Percentiles rank a stretch among this genome's conserved stretches.
Evolutionary conservation across 1,140 invertebrate genomes (phyloP).

Genomic region (Drosophila kanapiae): DNA sequence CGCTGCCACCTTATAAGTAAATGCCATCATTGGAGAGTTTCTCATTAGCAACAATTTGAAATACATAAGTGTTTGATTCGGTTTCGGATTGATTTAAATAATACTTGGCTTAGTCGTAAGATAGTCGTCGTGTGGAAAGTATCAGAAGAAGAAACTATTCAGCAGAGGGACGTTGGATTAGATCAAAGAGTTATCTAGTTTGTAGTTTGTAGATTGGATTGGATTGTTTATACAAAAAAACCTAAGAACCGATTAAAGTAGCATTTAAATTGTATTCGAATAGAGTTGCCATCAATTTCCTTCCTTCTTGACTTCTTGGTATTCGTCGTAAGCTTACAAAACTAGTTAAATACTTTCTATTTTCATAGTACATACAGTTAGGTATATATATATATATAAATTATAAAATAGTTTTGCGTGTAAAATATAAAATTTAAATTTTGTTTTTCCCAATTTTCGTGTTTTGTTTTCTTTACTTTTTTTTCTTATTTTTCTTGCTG

Average conservation of each 20-base stretch:
- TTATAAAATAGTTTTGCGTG: conserved; percentile 83
- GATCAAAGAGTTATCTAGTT: conserved; percentile 41
- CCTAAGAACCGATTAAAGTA: conserved; percentile 71
- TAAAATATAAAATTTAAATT: conserved; percentile 83
- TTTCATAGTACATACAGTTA: conserved; percentile 79
- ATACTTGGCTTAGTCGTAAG: conserved; percentile 63
- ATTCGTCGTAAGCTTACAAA: conserved; percentile 73
- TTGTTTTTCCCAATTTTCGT: conserved; percentile 51
- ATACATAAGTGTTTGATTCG: conserved; percentile 33
- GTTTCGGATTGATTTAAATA: conserved; percentile 72
- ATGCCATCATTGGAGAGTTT: conserved; percentile 79
- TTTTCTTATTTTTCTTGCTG: conserved; percentile 35
- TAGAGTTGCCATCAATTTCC: conserved; percentile 54
- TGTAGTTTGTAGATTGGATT: conserved; percentile 47
- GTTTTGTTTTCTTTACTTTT: conserved; percentile 28
- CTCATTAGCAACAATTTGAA: conserved; percentile 55
- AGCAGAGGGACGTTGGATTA: conserved; percentile 52
- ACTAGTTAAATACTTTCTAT: conserved; percentile 83
- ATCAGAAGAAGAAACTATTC: conserved; percentile 62
- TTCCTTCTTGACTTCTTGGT: conserved; percentile 22
- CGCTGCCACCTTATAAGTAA: conserved; percentile 59
- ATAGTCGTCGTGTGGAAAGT: conserved; percentile 59
- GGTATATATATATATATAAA: conserved; percentile 68
- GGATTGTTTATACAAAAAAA: conserved; percentile 49
- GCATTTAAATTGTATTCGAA: conserved; percentile 56